Conservation (phyloP, 2,113 vertebrate genomes). For the Crypturellus undulatus region DNA sequence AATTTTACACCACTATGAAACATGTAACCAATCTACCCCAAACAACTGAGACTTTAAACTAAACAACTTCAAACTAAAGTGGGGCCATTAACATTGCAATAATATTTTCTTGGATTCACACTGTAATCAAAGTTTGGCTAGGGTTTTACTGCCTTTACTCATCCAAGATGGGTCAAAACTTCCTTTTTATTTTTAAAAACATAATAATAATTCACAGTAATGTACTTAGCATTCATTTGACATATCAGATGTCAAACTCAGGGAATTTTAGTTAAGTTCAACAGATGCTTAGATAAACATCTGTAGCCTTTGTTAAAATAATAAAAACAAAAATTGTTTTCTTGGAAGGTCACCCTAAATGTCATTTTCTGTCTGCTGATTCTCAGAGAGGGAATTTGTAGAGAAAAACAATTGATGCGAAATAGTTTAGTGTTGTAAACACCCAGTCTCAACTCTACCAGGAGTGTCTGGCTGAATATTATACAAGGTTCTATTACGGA, state of each 20-base stretch:
- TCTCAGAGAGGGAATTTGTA: conserved; percentile 10
- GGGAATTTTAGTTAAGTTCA: not conserved
- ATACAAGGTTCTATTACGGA: not conserved
- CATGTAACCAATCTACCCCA: not conserved
- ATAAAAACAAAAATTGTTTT: conserved; percentile 43
- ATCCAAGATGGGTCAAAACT: not conserved
- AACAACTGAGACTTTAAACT: not conserved
- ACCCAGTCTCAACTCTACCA: not conserved
- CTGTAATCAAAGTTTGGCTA: not conserved
- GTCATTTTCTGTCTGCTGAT: not conserved
- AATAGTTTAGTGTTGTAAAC: not conserved
- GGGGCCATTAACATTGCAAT: not conserved
- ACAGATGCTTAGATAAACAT: conserved; percentile 27
- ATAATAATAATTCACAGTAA: not conserved
- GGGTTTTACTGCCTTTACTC: not conserved
- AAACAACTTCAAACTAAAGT: not conserved
- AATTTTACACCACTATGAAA: not conserved
- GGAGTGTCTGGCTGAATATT: not conserved
- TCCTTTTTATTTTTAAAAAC: not conserved
- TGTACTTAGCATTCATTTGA: not conserved
- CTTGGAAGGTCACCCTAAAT: conserved; percentile 45
- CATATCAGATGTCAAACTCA: not conserved
- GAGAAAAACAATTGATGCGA: not conserved
- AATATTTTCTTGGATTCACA: not conserved
- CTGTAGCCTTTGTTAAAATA: conserved; percentile 10